Percentiles rank a stretch among this genome's conserved stretches.
These are phyloP conservation scores for Coptotermes formosanus DNA, from an alignment of 1,140 invertebrate genomes.

Conservation along the genomic window DNA sequence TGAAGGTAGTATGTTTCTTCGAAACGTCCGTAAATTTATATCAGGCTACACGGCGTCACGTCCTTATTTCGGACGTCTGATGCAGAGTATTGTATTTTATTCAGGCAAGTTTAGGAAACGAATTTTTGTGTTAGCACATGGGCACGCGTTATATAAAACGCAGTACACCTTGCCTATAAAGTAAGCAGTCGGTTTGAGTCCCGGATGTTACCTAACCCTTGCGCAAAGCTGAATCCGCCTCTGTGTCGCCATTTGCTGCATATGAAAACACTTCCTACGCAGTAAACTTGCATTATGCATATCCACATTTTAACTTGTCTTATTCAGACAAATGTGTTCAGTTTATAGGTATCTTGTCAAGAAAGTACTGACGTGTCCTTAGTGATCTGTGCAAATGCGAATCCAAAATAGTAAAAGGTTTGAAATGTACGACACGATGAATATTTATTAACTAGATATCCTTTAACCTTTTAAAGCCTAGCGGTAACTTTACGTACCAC, in stretches of 20 bases:
- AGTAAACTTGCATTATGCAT: neutral
- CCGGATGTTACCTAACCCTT: neutral
- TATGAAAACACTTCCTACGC: neutral
- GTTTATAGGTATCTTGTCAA: neutral
- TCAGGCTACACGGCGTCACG: no score
- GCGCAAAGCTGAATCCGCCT: neutral
- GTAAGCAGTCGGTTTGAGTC: neutral
- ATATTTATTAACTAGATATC: conserved; percentile 10
- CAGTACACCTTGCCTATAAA: neutral
- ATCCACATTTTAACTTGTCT: neutral
- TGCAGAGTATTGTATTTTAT: no score
- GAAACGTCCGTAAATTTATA: no score
- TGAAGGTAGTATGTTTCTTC: no score
- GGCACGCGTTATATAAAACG: no score
- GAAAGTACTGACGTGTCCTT: neutral
- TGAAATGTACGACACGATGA: neutral
- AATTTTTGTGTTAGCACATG: no score
- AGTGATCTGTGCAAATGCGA: neutral
- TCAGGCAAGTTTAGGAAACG: no score
- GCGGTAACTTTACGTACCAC: no score
- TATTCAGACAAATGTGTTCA: neutral
- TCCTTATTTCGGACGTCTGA: no score
- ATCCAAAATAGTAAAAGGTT: neutral
- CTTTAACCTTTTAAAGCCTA: no score
- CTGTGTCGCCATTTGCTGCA: neutral